Base-by-base conservation (phyloP, 2,888 invertebrate species). In the Parthenolecanium corni region DNA sequence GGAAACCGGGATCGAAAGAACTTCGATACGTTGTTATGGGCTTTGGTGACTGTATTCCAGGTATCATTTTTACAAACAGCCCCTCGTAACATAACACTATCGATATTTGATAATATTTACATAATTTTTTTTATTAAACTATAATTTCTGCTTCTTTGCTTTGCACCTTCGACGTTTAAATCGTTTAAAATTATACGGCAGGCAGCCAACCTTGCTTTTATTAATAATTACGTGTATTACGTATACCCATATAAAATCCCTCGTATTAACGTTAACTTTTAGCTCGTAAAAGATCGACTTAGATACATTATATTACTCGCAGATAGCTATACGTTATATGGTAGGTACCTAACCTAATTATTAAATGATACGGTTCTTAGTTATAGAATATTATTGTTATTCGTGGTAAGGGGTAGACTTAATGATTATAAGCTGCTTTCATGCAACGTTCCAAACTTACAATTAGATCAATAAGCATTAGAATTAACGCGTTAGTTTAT, bases 1-100 rank as follows among this genome's bases (percentile, higher is more conserved):
- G 64, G 65, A 63, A 80, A 82, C 73, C 84, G 82, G 75, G 78
- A 79, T 71, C 84, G 95, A 81, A 94, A 94, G 86, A 95, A 95
- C 86, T 95, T 94, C 86, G 95, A 95, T 85, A 86, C 89, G 78
- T 87, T 95, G 78, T 87, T 94, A 79, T 93, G 93, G 90, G 93
- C 94, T 78, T 86, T 93, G 81, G 91, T 95, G 81, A 95, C 95
- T 77, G 94, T 94, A 76, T 95, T 95, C 84, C 93, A 93, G 92
- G 93, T 93, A 86, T 31, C 31, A 31, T 31, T 31, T 31, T 64
- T 58, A 21, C 21, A 49, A 21, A 49, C 5, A 16, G 58, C 49
- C 58, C 58, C 58, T 58, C 58, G 49, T 58, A 52, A 52, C 31
- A 52, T 52, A 58, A 58, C 49, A 58, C 38, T 36, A 38, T 16